Evolutionary conservation across 37 sponge, comb jelly and placozoan species (phyloP).

Genomic region (Eunapius fragilis): DNA sequence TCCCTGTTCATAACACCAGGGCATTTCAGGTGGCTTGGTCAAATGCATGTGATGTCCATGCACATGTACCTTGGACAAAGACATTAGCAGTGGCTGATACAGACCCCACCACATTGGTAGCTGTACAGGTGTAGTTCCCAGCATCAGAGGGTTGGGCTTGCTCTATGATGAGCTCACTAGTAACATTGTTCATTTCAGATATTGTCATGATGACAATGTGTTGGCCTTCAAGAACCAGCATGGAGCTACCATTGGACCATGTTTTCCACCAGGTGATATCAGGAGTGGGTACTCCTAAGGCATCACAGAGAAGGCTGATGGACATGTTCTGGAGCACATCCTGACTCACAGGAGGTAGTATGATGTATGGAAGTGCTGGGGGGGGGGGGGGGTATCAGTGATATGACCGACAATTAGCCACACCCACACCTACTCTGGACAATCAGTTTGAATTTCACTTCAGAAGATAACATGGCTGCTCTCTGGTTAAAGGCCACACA

Average conservation of each 20-base stretch:
- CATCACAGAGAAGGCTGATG: conserved; percentile 3
- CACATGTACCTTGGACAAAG: conserved; percentile 58
- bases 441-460: too few species aligned
- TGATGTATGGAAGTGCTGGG: neutral
- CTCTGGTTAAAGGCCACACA: too few species aligned
- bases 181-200: neutral
- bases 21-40: too few species aligned
- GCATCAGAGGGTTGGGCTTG: conserved; percentile 14
- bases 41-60: too few species aligned
- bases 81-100: conserved; percentile 15
- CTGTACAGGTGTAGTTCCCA: conserved; percentile 58
- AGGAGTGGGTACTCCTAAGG: conserved; percentile 20
- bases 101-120: conserved; percentile 33
- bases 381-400: too few species aligned
- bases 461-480: too few species aligned
- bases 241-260: neutral
- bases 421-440: too few species aligned
- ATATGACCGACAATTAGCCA: neutral
- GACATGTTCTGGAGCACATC: neutral
- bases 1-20: too few species aligned
- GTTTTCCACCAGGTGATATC: conserved; percentile 27
- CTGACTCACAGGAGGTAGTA: neutral
- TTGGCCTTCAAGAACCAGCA: neutral
- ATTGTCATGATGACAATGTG: neutral
- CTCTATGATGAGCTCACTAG: conserved; percentile 21